Evolutionary conservation across 2,888 invertebrate genomes (phyloP), one percentile per base, ranked within the genome.

Genomic region (Acanthosoma haemorrhoidale): DNA sequence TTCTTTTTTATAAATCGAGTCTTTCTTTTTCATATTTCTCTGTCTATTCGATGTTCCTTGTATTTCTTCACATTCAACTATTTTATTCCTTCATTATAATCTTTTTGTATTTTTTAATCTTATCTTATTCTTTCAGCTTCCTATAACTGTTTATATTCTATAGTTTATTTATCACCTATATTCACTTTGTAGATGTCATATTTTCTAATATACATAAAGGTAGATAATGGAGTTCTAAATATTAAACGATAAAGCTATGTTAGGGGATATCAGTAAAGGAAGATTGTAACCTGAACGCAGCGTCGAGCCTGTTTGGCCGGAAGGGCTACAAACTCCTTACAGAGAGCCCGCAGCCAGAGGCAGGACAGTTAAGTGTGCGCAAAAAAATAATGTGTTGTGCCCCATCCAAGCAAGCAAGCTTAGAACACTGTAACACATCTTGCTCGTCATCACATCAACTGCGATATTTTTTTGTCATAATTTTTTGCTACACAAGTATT

Each of bases 311-410:
- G 29, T 73, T 73, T 31, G 73, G 73, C 32, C 73, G 68, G 67
- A 72, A 72, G 70, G 75, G 75, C 39, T 75, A 75, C 73, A 72
- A 73, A 69, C 75, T 75, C 6, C 73, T 75, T 25, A 73, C 68
- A 21, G 75, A 75, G 67, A 69, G 72, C 25, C 74, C 75, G 34
- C 72, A 70, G 61, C 70, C 41, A 38, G 74, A 70, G 64, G 18
- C 38, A 31, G 71, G 73, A 73, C 71, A 73, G 73, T 72, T 71
- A 72, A 73, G 71, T 72, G 36, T 67, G 51, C 66, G 59, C 16
- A 16, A 11, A 32, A 18, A 51, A 31, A 63, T 36, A 38, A 25
- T 63, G 63, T 63, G 63, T 63, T 63, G 36, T 25, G 25, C 63
- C 63, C 63, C 63, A 39, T 63, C 36, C 39, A 63, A 63, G 21